Conservation (phyloP, 2,113 vertebrate genomes). For the Spheniscus mendiculus region DNA sequence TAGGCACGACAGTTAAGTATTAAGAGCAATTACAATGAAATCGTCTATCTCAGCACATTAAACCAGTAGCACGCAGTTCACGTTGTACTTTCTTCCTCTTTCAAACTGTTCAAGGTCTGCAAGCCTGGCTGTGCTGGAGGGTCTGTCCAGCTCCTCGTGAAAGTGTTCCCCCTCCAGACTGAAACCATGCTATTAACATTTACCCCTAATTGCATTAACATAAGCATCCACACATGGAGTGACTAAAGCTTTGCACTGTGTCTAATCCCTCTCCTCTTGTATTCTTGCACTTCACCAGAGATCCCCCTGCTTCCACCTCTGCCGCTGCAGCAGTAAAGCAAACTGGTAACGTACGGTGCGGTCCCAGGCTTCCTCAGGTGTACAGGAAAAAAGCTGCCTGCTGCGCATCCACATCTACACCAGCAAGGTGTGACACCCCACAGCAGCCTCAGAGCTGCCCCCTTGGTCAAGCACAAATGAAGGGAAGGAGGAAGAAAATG, state of each 20-base stretch:
- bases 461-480: rapidly evolving
- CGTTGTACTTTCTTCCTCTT: rapidly evolving
- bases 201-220: no score
- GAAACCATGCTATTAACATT: rapidly evolving
- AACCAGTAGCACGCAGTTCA: rapidly evolving
- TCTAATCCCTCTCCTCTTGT: neutral
- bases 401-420: rapidly evolving
- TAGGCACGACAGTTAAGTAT: rapidly evolving
- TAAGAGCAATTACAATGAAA: rapidly evolving
- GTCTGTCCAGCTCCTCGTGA: neutral
- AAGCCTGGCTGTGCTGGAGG: neutral
- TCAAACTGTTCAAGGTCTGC: neutral
- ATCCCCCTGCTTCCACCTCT: neutral
- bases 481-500: no score
- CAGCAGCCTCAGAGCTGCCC: neutral
- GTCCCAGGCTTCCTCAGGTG: neutral
- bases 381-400: no score
- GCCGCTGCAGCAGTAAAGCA: neutral
- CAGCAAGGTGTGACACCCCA: neutral
- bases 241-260: rapidly evolving
- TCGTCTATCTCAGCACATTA: rapidly evolving
- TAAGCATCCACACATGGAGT: rapidly evolving
- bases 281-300: rapidly evolving
- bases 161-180: neutral
- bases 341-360: rapidly evolving